Evolutionary conservation across 2,797 vertebrate species (phyloP), one percentile per base, ranked within the genome.

Genomic region (Anisognathus igniventris): DNA sequence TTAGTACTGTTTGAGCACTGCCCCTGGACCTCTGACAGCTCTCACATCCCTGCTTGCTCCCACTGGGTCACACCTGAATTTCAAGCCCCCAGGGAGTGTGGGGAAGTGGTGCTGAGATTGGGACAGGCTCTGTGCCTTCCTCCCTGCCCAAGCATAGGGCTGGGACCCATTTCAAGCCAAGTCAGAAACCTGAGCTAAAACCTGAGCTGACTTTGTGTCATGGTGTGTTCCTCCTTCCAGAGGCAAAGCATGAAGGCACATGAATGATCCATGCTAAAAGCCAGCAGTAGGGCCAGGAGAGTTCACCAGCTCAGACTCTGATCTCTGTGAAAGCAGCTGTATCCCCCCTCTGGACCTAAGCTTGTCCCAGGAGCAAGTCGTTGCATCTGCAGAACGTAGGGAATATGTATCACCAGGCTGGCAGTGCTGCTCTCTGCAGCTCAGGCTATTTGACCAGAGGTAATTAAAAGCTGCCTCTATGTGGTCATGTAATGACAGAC

Each of bases 81-180:
- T 60, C 50, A 78, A 56, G 2, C 6, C 5, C 3, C 1, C 5
- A 10, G 28, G 14, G 70, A 60, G 23, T 1, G 2, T 9, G 39
- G 13, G 33, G 11, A 45, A 22, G 11, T 30, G n/a, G 35, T 33
- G 7, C 25, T 44, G 83, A 24, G 47, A 24, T 2, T 6, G 12
- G 5, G 15, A 22, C 31, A 70, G 48, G 25, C 28, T 68, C 28
- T 25, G 16, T 42, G 51, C 22, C 78, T 30, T 70, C 16, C 23
- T 31, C 3, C 9, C 1, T 0, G 2, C n/a, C 51, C 1, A 1
- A 15, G 22, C 37, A 33, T 6, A 25, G 18, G 24, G n/a, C 44
- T 5, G 53, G 8, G 14, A 35, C 31, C 8, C 31, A 31, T 44
- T 73, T 50, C 30, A 56, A 91, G 35, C 8, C 1, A 6, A 87